These are phyloP conservation scores for Vanessa cardui DNA, from an alignment of 2,888 invertebrate genomes.

Conservation along the genomic window DNA sequence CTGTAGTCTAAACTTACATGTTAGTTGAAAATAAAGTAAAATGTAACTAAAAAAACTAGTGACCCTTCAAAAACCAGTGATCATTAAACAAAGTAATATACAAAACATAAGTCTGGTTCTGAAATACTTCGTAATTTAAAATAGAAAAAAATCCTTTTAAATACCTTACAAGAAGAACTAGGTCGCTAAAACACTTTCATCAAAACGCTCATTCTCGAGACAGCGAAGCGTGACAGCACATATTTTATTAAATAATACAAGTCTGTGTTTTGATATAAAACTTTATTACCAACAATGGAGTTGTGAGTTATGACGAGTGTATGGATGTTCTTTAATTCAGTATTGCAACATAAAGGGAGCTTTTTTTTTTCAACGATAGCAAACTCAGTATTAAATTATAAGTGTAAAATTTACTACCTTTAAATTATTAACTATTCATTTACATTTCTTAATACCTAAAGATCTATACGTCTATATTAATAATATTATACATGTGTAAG, in stretches of 20 bases:
- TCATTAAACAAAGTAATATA: too few relatives aligned
- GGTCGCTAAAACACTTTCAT: conserved; percentile 9
- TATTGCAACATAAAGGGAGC: background rate
- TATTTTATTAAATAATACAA: conserved; percentile 23
- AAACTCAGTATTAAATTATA: too few relatives aligned
- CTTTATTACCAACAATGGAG: conserved; percentile 16
- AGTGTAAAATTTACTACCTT: too few relatives aligned
- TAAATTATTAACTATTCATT: too few relatives aligned
- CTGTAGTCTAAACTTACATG: too few relatives aligned
- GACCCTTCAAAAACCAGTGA: too few relatives aligned
- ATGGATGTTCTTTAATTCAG: conserved; percentile 16
- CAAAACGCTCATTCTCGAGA: conserved; percentile 13
- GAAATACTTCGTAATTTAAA: background rate
- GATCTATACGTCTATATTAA: too few relatives aligned
- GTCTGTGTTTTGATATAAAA: conserved; percentile 14
- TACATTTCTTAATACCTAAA: too few relatives aligned
- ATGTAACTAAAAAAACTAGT: too few relatives aligned
- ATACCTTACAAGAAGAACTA: background rate
- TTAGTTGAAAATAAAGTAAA: too few relatives aligned
- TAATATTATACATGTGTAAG: too few relatives aligned
- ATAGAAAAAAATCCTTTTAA: background rate
- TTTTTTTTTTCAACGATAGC: background rate
- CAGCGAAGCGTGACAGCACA: conserved; percentile 13
- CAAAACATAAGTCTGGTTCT: background rate
- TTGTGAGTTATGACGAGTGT: conserved; percentile 8